Evolutionary conservation across 1,140 invertebrate genomes (phyloP), one percentile per base, ranked within the genome.

Genomic region (Hestina assimilis): DNA sequence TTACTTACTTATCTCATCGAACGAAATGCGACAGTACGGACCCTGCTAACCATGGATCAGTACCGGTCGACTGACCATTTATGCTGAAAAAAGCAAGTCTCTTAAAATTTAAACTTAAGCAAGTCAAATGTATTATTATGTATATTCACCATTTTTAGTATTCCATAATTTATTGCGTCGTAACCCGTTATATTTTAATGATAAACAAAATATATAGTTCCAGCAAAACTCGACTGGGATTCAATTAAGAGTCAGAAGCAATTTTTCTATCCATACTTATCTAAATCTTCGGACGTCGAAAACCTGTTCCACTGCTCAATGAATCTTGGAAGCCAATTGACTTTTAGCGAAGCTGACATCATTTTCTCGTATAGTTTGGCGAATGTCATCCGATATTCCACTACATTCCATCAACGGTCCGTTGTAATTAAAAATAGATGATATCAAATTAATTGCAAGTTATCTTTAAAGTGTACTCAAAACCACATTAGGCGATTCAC

Each of bases 401-500:
- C 15, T 19, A 19, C 31, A 57, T 60, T 51, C 56, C 45, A 14
- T 38, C 19, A 38, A 63, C 38, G 28, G 33, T 26, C 21, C 35
- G 40, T 15, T 15, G 52, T 63, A 72, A 78, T 76, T 71, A 78
- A 75, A 72, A 69, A 63, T 38, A 69, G 75, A 72, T 82, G 56
- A 59, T 63, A 74, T 71, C 60, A 53, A 69, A 67, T 69, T 66
- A 79, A 75, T 65, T 47, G 56, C 59, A 59, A 66, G 48, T 45
- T 78, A 82, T 79, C 72, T 76, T 59, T 69, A 78, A 72, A 71
- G 69, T 64, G 68, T 65, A 72, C 66, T 82, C 60, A 66, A 72
- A 74, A 66, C 66, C 64, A 59, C 66, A 79, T 79, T 81, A 80
- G 73, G 63, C 61, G 67, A 58, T 51, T 29, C 48, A 31, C 35